These are phyloP conservation scores for Hyphantria cunea DNA, from an alignment of 1,140 invertebrate genomes.

Conservation along the genomic window DNA sequence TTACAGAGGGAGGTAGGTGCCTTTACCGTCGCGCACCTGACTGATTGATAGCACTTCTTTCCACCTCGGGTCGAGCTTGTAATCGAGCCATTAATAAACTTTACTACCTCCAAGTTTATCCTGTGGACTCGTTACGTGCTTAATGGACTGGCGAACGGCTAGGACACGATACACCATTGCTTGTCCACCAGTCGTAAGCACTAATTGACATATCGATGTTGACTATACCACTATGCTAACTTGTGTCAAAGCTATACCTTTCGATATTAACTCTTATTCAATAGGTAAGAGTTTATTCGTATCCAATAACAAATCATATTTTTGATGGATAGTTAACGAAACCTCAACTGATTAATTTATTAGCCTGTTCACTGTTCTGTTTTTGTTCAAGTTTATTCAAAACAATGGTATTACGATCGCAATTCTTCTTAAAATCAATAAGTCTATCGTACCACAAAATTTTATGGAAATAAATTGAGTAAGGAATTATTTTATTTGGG, in stretches of 20 bases:
- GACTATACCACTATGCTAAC: constrained; percentile 9
- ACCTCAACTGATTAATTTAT: no score
- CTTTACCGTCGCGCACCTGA: constrained; percentile 74
- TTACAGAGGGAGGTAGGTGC: constrained; percentile 68
- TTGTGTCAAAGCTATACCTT: no score
- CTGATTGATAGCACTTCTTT: constrained; percentile 82
- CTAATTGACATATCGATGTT: constrained; percentile 64
- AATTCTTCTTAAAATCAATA: no score
- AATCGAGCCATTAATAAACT: constrained; percentile 81
- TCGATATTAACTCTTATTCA: no score
- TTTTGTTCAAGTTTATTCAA: no score
- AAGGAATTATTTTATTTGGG: constrained; percentile 70
- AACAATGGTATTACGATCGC: no score
- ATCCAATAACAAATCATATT: no score
- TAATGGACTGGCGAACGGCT: constrained; percentile 73
- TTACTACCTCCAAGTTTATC: constrained; percentile 79
- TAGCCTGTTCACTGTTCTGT: no score
- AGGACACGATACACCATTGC: constrained; percentile 54
- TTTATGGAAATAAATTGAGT: constrained; percentile 35
- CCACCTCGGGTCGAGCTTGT: constrained; percentile 79
- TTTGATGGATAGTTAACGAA: no score
- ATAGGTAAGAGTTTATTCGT: no score
- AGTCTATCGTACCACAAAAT: no score
- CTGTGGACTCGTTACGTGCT: constrained; percentile 74
- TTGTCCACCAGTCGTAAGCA: constrained; percentile 49